Evolutionary conservation across 2,888 invertebrate genomes (phyloP).

Genomic region (Phaonia tiefii): DNA sequence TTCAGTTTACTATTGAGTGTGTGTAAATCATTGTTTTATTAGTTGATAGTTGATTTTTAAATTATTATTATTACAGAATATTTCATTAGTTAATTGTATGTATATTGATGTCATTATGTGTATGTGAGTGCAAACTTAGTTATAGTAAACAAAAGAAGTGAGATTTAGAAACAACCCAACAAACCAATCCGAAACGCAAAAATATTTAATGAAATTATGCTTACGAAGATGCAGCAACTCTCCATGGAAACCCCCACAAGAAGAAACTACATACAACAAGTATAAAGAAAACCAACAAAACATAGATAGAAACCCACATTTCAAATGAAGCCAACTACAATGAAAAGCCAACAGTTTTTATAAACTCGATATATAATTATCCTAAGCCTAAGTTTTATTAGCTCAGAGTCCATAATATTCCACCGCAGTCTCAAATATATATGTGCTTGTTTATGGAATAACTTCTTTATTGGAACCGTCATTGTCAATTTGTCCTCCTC

Average conservation of each 20-base stretch:
- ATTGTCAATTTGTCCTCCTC: slow-evolving; percentile 13
- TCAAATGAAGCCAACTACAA: slow-evolving; percentile 42
- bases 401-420: slow-evolving; percentile 5
- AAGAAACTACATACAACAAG: slow-evolving; percentile 34
- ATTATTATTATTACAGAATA: slow-evolving; percentile 48
- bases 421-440: not conserved
- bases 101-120: slow-evolving; percentile 64
- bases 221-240: slow-evolving; percentile 42
- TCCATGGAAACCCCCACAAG: slow-evolving; percentile 17
- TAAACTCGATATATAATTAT: slow-evolving; percentile 10
- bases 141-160: slow-evolving; percentile 37
- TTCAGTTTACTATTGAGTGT: slow-evolving; percentile 40
- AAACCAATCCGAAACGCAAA: slow-evolving; percentile 47
- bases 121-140: slow-evolving; percentile 58
- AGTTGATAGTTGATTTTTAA: slow-evolving; percentile 62
- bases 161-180: slow-evolving; percentile 36
- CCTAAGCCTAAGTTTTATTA: slow-evolving; percentile 21
- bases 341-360: slow-evolving; percentile 28
- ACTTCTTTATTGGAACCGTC: slow-evolving; percentile 18
- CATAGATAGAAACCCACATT: slow-evolving; percentile 57
- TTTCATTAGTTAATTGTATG: slow-evolving; percentile 64
- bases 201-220: slow-evolving; percentile 45
- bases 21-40: slow-evolving; percentile 55
- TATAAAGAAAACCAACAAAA: not conserved
- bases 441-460: slow-evolving; percentile 25